Evolutionary conservation across 2,888 invertebrate genomes (phyloP), one percentile per base, ranked within the genome.

Genomic region (Melipona bicolor): DNA sequence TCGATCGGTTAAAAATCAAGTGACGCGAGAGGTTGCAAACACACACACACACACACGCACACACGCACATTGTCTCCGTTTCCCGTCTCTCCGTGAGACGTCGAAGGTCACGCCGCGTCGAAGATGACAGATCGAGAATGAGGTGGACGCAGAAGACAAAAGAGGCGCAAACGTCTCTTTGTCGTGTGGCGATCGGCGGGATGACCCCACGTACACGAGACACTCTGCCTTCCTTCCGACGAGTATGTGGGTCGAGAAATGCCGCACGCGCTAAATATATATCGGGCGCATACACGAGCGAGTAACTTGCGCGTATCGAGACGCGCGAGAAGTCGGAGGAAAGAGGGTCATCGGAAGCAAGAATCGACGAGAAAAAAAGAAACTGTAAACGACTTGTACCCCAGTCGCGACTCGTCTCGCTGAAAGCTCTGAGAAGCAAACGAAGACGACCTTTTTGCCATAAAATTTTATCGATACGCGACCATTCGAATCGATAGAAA

Each of bases 231-330:
- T 86, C 88, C 90, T 92, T 86, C 90, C 90, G 87, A 89, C 90
- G 92, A 88, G 92, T 93, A 93, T 93, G 93, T 93, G 92, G 93
- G 93, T 93, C 93, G 93, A 92, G 92, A 93, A 93, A 93, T 93
- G 90, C 91, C 91, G 90, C 84, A 87, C 89, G 89, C 87, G 91
- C 93, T 93, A 93, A 93, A 93, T 93, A 92, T 93, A 89, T 83
- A 90, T 88, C 85, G 76, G 65, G 77, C 72, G 84, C 81, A 65
- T 75, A 84, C 83, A 76, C 80, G 36, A 36, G 78, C 81, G 59
- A 87, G 86, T 70, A 73, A 65, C 62, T 74, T 73, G 77, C 77
- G 72, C 77, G 65, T 65, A 82, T 77, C 71, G 49, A 56, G 50
- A 67, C 76, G 75, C 24, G 54, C 50, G 19, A 64, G 43, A 50